Conservation (phyloP, 2,113 vertebrate species). For the Indicator indicator region DNA sequence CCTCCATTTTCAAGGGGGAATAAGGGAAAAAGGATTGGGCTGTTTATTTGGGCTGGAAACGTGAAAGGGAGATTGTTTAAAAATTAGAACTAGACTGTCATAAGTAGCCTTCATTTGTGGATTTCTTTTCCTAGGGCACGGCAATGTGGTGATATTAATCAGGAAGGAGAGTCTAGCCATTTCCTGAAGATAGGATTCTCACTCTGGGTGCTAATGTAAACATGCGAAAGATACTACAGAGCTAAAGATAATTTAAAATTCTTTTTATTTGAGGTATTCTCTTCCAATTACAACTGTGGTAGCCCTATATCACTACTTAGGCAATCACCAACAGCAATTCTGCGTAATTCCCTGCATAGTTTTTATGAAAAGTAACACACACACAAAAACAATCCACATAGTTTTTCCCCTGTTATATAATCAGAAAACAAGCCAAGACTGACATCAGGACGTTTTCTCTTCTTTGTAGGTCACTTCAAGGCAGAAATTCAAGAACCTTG, state of each 20-base stretch:
- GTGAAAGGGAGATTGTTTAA: constrained; percentile 29
- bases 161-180: not conserved
- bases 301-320: not conserved
- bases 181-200: not conserved
- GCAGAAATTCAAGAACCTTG: constrained; percentile 53
- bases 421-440: constrained; percentile 34
- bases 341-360: not conserved
- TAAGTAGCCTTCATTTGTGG: not conserved
- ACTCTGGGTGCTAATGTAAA: not conserved
- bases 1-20: not conserved
- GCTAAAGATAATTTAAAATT: not conserved
- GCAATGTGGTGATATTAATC: not conserved
- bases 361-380: not conserved
- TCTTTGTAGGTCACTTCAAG: constrained; percentile 41
- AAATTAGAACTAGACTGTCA: constrained; percentile 41
- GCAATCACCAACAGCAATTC: not conserved
- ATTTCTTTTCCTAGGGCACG: constrained; percentile 7
- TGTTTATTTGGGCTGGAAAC: constrained; percentile 33
- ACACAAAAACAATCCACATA: not conserved
- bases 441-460: constrained; percentile 19
- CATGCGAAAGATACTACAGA: not conserved
- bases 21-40: not conserved
- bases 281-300: not conserved
- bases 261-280: not conserved
- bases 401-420: not conserved